phyloP scores from a whole-genome alignment of 2,113 vertebrate genomes.

The Camelus dromedarius region DNA sequence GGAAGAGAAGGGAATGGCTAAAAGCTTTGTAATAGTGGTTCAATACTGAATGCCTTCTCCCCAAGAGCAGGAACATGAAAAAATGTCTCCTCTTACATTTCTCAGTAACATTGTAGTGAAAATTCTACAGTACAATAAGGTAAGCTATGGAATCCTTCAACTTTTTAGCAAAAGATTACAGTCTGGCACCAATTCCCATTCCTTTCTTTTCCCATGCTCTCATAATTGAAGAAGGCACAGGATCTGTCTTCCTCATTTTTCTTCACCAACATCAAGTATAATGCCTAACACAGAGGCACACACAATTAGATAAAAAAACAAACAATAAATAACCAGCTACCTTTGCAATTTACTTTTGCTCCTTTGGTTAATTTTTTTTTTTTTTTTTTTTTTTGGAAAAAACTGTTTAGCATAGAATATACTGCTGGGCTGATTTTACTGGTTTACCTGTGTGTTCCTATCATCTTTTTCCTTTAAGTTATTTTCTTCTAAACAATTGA shows the following conservation, averaged over 20 bases:
- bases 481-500: neutral
- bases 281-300: neutral
- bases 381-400: neutral
- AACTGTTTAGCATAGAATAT: neutral
- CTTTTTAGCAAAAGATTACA: neutral
- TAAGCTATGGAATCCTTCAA: neutral
- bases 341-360: neutral
- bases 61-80: neutral
- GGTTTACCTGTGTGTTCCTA: neutral
- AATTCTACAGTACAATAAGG: neutral
- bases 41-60: neutral
- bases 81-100: neutral
- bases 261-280: neutral
- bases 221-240: neutral
- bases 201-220: neutral
- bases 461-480: slow-evolving; percentile 9
- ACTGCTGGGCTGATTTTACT: neutral
- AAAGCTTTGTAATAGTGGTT: neutral
- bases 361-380: neutral
- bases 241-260: neutral
- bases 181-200: neutral
- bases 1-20: neutral
- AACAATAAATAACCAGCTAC: neutral
- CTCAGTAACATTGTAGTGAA: neutral
- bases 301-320: neutral